Percentiles rank a stretch among this genome's conserved stretches.
These are phyloP conservation scores for Deroptyus accipitrinus DNA, from an alignment of 2,113 vertebrate genomes.

Conservation along the genomic window DNA sequence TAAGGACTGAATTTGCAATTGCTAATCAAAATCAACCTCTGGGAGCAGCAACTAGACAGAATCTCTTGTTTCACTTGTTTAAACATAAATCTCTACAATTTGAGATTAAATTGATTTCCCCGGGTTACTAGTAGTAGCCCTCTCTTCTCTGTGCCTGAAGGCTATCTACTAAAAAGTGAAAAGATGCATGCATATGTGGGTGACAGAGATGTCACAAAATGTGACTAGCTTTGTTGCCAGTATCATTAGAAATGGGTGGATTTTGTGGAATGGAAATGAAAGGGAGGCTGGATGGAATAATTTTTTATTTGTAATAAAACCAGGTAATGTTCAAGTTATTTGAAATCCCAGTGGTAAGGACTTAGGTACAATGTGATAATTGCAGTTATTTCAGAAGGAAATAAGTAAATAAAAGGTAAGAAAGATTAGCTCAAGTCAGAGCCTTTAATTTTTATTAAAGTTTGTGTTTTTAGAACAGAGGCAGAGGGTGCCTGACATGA, in stretches of 20 bases:
- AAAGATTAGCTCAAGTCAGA: not conserved
- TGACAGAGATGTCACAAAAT: not conserved
- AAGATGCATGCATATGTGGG: fast-evolving
- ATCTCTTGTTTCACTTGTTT: not conserved
- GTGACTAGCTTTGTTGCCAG: not conserved
- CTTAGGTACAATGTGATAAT: not conserved
- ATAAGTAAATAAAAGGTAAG: not conserved
- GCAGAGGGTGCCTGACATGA: not conserved
- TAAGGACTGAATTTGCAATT: not conserved
- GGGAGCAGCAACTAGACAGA: not conserved
- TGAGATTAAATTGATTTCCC: not conserved
- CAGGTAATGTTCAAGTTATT: not conserved
- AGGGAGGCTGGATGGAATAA: not conserved
- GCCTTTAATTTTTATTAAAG: not conserved
- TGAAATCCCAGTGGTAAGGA: not conserved
- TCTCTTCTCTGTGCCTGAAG: not conserved
- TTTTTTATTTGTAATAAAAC: not conserved
- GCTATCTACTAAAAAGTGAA: not conserved
- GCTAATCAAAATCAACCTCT: not conserved
- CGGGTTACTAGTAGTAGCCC: not conserved
- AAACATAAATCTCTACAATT: not conserved
- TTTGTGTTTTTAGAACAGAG: not conserved
- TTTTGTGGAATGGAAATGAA: not conserved
- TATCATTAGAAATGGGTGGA: not conserved
- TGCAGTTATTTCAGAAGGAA: not conserved